Evolutionary conservation across 2,797 vertebrate species (phyloP).

Genomic region (Austrolebias charrua): DNA sequence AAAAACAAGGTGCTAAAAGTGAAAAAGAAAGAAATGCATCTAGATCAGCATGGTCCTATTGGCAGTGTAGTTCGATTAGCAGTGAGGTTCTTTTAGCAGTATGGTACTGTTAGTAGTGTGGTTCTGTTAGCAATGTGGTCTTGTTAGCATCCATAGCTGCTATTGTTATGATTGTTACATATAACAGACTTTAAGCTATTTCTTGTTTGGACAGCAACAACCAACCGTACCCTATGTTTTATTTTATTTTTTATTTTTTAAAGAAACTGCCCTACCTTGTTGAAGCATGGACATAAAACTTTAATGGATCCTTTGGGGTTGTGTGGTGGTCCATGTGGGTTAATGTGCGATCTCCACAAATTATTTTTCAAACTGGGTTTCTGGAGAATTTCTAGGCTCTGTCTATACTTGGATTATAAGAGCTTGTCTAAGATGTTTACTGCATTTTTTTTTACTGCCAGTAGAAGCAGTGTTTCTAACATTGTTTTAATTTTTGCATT

Average conservation of each 20-base stretch:
- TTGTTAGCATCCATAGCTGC: no score
- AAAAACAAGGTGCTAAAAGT: no score
- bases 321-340: background rate
- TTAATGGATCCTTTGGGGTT: background rate
- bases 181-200: background rate
- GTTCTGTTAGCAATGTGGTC: no score
- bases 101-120: no score
- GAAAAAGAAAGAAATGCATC: no score
- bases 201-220: background rate
- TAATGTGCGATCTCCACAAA: background rate
- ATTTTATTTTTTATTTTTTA: no score
- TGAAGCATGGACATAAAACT: background rate
- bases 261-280: no score
- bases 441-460: background rate
- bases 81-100: no score
- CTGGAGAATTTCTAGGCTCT: background rate
- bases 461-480: background rate
- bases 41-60: no score
- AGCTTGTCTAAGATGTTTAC: background rate
- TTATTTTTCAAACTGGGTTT: background rate
- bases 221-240: background rate
- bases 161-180: no score
- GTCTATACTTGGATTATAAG: background rate
- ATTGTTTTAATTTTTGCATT: constrained; percentile 35
- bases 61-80: no score